Evolutionary conservation across 2,113 vertebrate genomes (phyloP).

Genomic region (Malaclemys terrapin): DNA sequence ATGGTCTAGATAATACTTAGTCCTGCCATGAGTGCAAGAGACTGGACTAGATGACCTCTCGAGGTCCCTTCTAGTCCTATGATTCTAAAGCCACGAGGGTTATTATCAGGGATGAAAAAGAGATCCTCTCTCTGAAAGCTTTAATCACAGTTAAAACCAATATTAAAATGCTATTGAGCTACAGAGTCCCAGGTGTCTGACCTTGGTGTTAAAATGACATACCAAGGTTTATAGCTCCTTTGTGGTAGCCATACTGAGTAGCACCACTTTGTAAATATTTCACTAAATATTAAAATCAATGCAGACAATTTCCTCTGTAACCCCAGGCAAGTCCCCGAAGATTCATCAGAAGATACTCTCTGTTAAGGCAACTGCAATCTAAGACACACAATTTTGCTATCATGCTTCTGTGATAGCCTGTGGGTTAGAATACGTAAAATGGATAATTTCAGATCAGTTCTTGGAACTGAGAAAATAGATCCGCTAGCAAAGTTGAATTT

Average conservation of each 20-base stretch:
- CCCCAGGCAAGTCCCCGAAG: constrained; percentile 40
- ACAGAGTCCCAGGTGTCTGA: constrained; percentile 31
- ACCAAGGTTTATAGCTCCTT: constrained; percentile 51
- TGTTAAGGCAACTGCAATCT: constrained; percentile 41
- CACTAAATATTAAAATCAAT: constrained; percentile 69
- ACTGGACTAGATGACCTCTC: too few species aligned
- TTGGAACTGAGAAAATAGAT: constrained; percentile 34
- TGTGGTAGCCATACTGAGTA: constrained; percentile 43
- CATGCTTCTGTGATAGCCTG: neutral
- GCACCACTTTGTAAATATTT: constrained; percentile 50
- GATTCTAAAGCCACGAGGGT: neutral
- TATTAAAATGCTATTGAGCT: constrained; percentile 41
- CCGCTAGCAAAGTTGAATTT: constrained; percentile 26
- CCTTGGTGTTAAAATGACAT: neutral
- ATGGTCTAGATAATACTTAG: too few species aligned
- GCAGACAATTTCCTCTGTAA: constrained; percentile 59
- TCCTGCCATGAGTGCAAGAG: too few species aligned
- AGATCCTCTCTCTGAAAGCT: neutral
- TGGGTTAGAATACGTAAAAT: neutral
- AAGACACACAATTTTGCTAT: constrained; percentile 20
- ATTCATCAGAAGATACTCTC: constrained; percentile 41
- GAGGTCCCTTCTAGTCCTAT: too few species aligned
- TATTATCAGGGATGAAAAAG: neutral
- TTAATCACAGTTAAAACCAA: constrained; percentile 29
- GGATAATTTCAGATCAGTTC: constrained; percentile 20